Conservation (phyloP, 2,888 invertebrate species). For the Drosophila sordidapex region DNA sequence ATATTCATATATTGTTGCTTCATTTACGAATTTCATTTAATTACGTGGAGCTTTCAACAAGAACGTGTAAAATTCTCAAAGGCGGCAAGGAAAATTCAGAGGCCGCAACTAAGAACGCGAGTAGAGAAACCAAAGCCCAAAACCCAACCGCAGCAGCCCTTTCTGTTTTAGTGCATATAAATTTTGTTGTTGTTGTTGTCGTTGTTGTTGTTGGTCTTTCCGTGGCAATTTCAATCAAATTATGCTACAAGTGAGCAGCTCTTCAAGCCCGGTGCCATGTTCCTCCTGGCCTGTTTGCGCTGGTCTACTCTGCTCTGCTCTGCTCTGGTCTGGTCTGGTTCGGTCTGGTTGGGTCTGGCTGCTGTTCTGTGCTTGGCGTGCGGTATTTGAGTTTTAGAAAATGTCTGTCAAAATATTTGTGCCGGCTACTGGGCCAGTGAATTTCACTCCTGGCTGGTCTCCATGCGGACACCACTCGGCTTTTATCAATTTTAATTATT, state of each 20-base stretch:
- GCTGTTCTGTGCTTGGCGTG: slow-evolving; percentile 47
- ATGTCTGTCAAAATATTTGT: slow-evolving; percentile 65
- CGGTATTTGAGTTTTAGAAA: slow-evolving; percentile 66
- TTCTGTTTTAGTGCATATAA: background rate
- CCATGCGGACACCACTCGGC: slow-evolving; percentile 18
- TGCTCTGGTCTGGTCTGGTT: slow-evolving; percentile 10
- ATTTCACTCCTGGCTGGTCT: slow-evolving; percentile 1
- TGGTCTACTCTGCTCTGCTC: background rate
- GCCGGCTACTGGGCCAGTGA: slow-evolving; percentile 30
- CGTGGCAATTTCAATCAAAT: slow-evolving; percentile 74
- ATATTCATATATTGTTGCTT: background rate
- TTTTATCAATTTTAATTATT: slow-evolving; percentile 78
- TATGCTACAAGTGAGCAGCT: slow-evolving; percentile 60
- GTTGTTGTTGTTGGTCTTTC: slow-evolving; percentile 16
- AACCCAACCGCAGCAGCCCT: slow-evolving; percentile 20
- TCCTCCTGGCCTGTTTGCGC: background rate
- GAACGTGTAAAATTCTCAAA: slow-evolving; percentile 52
- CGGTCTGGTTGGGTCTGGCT: slow-evolving; percentile 1
- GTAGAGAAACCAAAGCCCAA: slow-evolving; percentile 5
- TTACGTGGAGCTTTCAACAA: background rate
- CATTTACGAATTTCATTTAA: background rate
- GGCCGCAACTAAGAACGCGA: slow-evolving; percentile 19
- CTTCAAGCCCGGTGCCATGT: slow-evolving; percentile 8
- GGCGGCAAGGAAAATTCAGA: slow-evolving; percentile 40
- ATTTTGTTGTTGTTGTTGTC: slow-evolving; percentile 14